These are phyloP conservation scores for Rhinoraja longicauda DNA, from an alignment of 2,797 vertebrate genomes.

Conservation along the genomic window DNA sequence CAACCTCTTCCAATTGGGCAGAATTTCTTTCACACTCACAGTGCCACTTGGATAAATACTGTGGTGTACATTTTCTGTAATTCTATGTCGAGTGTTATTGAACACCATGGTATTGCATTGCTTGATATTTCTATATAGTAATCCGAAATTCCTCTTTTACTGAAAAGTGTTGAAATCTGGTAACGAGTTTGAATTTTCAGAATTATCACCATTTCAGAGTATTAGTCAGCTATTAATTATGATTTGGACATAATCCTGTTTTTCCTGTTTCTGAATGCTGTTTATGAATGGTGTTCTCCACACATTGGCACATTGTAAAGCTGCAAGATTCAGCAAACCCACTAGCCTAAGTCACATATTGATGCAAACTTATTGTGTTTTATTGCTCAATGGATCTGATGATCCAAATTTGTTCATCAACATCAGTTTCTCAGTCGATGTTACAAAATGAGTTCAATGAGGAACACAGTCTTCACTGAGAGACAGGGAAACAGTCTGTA, in stretches of 20 bases:
- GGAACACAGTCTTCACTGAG: neutral
- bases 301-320: neutral
- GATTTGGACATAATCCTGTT: neutral
- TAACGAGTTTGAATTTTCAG: neutral
- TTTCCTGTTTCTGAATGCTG: neutral
- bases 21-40: no score
- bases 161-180: neutral
- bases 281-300: neutral
- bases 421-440: neutral
- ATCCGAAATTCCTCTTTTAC: neutral
- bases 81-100: neutral
- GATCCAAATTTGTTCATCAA: neutral
- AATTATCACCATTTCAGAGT: neutral
- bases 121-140: neutral
- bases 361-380: neutral
- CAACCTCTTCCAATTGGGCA: neutral
- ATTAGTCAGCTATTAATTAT: neutral
- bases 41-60: neutral
- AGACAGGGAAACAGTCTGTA: no score
- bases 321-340: neutral
- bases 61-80: neutral
- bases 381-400: neutral
- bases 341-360: neutral
- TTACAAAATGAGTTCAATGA: neutral
- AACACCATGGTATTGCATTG: neutral